Evolutionary conservation across 2,797 vertebrate genomes (phyloP).

Genomic region (Protosalanx chinensis): DNA sequence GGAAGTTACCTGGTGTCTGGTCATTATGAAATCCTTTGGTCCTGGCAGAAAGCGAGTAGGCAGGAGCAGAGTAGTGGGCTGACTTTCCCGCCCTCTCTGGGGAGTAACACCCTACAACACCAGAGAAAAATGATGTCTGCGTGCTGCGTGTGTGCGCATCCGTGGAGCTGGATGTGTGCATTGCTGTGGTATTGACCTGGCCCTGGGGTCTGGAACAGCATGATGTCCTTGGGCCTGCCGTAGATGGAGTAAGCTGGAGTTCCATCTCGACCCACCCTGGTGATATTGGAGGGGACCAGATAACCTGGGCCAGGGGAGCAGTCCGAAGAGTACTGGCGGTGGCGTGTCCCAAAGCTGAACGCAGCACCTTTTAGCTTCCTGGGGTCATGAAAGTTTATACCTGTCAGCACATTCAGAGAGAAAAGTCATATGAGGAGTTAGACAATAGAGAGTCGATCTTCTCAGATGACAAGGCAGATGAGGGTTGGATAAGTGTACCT

Average conservation of each 20-base stretch:
- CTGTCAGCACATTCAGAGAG: slow-evolving; percentile 45
- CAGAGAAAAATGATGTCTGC: neutral
- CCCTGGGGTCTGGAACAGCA: slow-evolving; percentile 70
- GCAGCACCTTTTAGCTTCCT: slow-evolving; percentile 78
- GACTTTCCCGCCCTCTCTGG: slow-evolving; percentile 71
- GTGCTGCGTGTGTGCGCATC: neutral
- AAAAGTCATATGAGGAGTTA: neutral
- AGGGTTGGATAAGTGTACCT: slow-evolving; percentile 67
- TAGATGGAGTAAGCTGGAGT: slow-evolving; percentile 79
- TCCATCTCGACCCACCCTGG: slow-evolving; percentile 66
- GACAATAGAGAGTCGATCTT: neutral
- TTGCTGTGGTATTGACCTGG: slow-evolving; percentile 70
- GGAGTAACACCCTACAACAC: slow-evolving; percentile 72
- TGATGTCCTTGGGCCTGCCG: slow-evolving; percentile 66
- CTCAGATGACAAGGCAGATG: neutral
- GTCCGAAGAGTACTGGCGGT: slow-evolving; percentile 19
- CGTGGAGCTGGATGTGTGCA: neutral
- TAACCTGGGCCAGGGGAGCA: slow-evolving; percentile 80
- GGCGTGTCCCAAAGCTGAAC: slow-evolving; percentile 78
- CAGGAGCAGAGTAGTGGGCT: slow-evolving; percentile 69
- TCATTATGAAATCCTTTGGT: slow-evolving; percentile 54
- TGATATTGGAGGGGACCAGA: slow-evolving; percentile 76
- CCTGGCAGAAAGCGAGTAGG: slow-evolving; percentile 74
- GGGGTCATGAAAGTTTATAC: slow-evolving; percentile 73
- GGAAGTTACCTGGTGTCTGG: slow-evolving; percentile 76